Evolutionary conservation across 2,797 vertebrate species (phyloP).

Genomic region (Microctenopoma stevenorrisi): DNA sequence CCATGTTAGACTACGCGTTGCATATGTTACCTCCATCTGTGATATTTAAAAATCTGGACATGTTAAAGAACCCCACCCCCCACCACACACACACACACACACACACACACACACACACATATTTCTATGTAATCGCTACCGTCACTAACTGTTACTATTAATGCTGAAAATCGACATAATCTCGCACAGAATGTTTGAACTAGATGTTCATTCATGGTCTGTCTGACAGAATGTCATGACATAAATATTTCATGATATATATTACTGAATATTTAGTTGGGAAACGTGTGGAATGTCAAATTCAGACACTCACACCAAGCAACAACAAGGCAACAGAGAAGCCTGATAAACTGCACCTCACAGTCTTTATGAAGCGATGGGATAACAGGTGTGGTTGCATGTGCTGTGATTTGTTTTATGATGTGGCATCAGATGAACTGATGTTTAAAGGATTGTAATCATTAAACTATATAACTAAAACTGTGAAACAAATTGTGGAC

Average conservation of each 20-base stretch:
- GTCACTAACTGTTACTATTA: constrained; percentile 17
- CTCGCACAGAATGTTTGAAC: constrained; percentile 1
- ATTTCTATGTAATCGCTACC: background rate
- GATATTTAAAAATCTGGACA: constrained; percentile 30
- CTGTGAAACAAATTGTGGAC: constrained; percentile 8
- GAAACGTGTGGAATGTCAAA: constrained; percentile 14
- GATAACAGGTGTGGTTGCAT: too few species aligned
- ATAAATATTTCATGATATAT: constrained; percentile 17
- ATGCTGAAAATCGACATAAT: constrained; percentile 6
- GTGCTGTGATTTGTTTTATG: too few species aligned
- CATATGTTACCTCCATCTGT: constrained; percentile 59
- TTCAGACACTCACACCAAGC: background rate
- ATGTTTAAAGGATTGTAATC: constrained; percentile 3
- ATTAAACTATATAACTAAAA: constrained; percentile 3
- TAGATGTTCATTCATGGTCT: background rate
- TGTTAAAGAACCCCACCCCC: constrained; percentile 17
- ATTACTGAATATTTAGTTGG: constrained; percentile 3
- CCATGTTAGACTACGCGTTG: constrained; percentile 27
- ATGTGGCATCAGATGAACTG: too few species aligned
- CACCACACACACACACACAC: too few species aligned
- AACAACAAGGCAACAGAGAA: constrained; percentile 6
- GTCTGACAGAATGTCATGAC: constrained; percentile 18
- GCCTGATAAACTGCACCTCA: background rate
- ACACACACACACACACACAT: background rate
- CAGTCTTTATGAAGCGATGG: background rate